These are phyloP conservation scores for Pteronura brasiliensis DNA, from an alignment of 2,113 vertebrate genomes.

Conservation along the genomic window DNA sequence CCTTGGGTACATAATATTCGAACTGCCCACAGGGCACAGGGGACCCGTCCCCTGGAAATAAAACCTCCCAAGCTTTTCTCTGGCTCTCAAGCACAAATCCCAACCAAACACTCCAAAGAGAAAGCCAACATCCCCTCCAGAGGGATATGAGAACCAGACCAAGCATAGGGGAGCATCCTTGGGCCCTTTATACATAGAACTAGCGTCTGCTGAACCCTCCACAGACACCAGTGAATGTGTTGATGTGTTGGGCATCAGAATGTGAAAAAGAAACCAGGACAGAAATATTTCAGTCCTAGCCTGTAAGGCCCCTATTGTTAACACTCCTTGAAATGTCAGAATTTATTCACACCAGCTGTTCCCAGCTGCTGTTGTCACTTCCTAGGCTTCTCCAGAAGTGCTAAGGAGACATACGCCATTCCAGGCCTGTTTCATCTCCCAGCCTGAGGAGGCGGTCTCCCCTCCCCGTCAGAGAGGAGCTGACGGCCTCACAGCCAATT, in stretches of 20 bases:
- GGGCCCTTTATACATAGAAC: neutral
- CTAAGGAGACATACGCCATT: slow-evolving; percentile 10
- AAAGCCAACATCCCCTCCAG: neutral
- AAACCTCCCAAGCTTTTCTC: neutral
- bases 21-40: neutral
- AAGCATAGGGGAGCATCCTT: neutral
- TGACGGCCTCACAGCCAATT: neutral
- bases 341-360: slow-evolving; percentile 48
- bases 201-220: neutral
- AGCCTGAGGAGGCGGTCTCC: neutral
- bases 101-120: neutral
- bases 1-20: neutral
- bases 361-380: slow-evolving; percentile 11
- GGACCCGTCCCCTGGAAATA: neutral
- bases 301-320: neutral
- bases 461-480: neutral
- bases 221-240: neutral
- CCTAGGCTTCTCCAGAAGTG: neutral
- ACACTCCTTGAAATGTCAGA: slow-evolving; percentile 49
- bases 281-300: neutral
- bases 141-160: neutral
- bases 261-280: neutral
- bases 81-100: neutral
- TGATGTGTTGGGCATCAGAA: neutral
- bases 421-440: neutral